A percentile compares a stretch with the other conserved stretches of the same genome.
Conservation (phyloP, 1,140 invertebrate genomes). For the Bombyx mori region ASM3026992v2 NC_085114.1:10712501-10713000, state of each 20-base stretch:
- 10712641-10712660: conserved; percentile 18
- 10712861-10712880: conserved; percentile 76
- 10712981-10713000: too few species aligned
- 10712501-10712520: too few species aligned
- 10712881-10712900: conserved; percentile 41
- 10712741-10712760: conserved; percentile 79
- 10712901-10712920: too few species aligned
- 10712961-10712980: too few species aligned
- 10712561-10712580: too few species aligned
- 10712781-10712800: conserved; percentile 76
- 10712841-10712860: conserved; percentile 83
- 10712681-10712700: conserved; percentile 85
- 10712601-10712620: too few species aligned
- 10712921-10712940: too few species aligned
- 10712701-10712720: conserved; percentile 78
- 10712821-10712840: conserved; percentile 86
- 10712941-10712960: too few species aligned
- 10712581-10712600: too few species aligned
- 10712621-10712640: too few species aligned
- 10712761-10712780: conserved; percentile 33
- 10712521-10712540: too few species aligned
- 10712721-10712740: conserved; percentile 80
- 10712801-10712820: conserved; percentile 87
- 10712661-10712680: conserved; percentile 84
- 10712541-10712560: too few species aligned